Evolutionary conservation across 2,113 vertebrate species (phyloP), one percentile per base, ranked within the genome.

Genomic region (Coregonus clupeaformis): DNA sequence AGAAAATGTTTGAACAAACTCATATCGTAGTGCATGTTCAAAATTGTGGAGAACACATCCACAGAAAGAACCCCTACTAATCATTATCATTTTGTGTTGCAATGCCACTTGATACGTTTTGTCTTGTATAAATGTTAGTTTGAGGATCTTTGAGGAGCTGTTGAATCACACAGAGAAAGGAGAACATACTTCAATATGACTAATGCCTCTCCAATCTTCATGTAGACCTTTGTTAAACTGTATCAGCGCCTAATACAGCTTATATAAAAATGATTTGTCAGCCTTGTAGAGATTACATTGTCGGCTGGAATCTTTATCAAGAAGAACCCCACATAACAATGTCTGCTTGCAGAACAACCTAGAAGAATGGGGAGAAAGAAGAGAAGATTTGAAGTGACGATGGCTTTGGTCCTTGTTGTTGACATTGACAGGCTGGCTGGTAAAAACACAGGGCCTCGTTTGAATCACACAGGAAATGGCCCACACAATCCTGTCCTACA

Each of bases 381-480:
- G 9, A 42, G 36, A 75, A 73, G 71, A 78, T 86, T 86, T 87
- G 82, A 82, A 77, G 64, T 5, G 12, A 75, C 6, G 49, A 49
- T 55, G 49, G 62, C 78, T 88, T 82, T 84, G 47, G 2, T 11
- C 74, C 72, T 76, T 25, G 72, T 78, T 80, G 79, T 90, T 86
- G 88, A 80, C 81, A 27, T 71, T 80, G 85, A 82, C 81, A 2
- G 24, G 72, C 68, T 82, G 80, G 70, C 70, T 82, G 80, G 70
- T 80, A 77, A 89, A 83, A 52, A 78, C 81, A 85, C 77, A 22
- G 73, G 80, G 77, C 78, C 36, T 84, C 81, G 79, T 84, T 87
- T 85, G 81, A 87, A 85, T 86, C 87, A 88, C 86, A 87, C 82
- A 87, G 84, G 85, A 90, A 89, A 87, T 81, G 84, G 79, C 80